Base-by-base conservation (phyloP, 2,797 vertebrate genomes). In the Bufotes viridis region DNA sequence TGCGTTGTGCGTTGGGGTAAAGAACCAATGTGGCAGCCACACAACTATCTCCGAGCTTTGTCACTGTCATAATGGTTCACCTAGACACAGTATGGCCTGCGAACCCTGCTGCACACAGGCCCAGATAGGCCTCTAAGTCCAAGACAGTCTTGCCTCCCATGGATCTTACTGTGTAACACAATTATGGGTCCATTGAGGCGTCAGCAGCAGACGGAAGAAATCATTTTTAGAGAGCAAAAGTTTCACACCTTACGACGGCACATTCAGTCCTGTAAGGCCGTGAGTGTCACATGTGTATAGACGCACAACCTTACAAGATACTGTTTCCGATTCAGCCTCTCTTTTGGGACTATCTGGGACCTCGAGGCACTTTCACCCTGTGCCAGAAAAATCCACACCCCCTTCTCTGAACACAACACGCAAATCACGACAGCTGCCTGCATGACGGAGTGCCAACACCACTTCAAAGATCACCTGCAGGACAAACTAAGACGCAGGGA, bases 391-490 rank as follows among this genome's bases (percentile, higher is more conserved):
- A 24, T 81, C 83, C 84, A 85, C 88, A 86, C 88, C 83, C 83
- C 78, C 84, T 61, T 86, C 84, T 82, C 69, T 60, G 49, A 78
- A 42, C 88, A 85, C 22, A 81, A 75, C 83, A 74, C 87, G 70
- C 78, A 86, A 82, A 89, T 89, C 84, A 85, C 51, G 69, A 85
- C 87, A 89, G 87, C 83, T 85, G 83, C 79, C 69, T 81, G 87
- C 42, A 70, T 86, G 83, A 89, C 88, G 60, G 18, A 61, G 84
- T 85, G 84, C 79, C 88, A 89, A 42, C 57, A 69, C 79, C 60
- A 82, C 88, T 89, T 86, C 88, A 86, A 89, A 89, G 79, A 79
- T 84, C 72, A 82, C 84, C 88, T 86, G 79, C 84, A 82, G 84
- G 84, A 89, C 72, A 57, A 49, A 70, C 61, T 2, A 70, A 70